Base-by-base conservation (phyloP, 2,113 vertebrate genomes). In the Serilophus lunatus region DNA sequence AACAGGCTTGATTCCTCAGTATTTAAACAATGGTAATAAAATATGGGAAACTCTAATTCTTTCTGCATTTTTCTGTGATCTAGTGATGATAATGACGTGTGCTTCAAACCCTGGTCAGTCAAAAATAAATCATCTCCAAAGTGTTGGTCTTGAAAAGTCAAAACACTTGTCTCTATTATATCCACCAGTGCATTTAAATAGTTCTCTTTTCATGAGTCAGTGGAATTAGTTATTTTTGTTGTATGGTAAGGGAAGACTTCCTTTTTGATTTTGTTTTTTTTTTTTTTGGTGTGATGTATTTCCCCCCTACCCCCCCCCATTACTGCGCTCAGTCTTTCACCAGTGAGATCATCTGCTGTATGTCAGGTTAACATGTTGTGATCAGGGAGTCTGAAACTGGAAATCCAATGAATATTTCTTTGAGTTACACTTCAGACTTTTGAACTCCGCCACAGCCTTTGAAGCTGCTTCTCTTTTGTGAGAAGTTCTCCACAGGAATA, bases 21-120 rank as follows among this genome's bases (percentile, higher is more conserved):
- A 23, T 50, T 71, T 40, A 49, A 78, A 14, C 22, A 44, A 15
- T 3, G 35, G 18, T 38, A 40, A 69, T 26, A 64, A 56, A 53
- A 53, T 8, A 13, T 51, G 4, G 42, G 7, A 53, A 56, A 9
- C 6, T 22, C 6, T 54, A 25, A 2, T 54, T 82, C 14, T 47
- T 60, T 40, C 38, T 84, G 26, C 8, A 18, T 4, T 33, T 64
- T 5, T 5, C 7, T 75, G 36, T 72, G 24, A 29, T 36, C 14
- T 1, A 1, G 3, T 71, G 35, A 28, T 57, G 36, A 42, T 45
- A 13, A 40, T 5, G 4, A 29, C 49, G 18, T 3, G 1, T 57
- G 3, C 64, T 85, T 88, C 22, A 56, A 75, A 76, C 24, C 7
- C 17, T 29, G 0, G 24, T 79, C 63, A 24, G 69, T 36, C 36